These are phyloP conservation scores for Sebastolobus altivelis DNA, from an alignment of 2,797 vertebrate species.

Conservation along the genomic window DNA sequence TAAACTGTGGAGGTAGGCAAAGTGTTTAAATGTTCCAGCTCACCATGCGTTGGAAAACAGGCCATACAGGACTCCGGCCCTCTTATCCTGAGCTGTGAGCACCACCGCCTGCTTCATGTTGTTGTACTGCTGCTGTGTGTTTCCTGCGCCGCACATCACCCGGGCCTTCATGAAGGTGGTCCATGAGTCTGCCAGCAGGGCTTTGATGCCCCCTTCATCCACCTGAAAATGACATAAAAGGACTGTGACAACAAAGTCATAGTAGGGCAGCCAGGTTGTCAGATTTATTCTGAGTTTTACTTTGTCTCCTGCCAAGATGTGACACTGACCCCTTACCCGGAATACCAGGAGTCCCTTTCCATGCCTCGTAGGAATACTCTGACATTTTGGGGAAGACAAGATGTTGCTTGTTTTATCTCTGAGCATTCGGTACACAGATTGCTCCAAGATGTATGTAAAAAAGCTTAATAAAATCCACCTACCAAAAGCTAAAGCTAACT, in stretches of 20 bases:
- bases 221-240: conserved; percentile 69
- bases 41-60: conserved; percentile 89
- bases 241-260: background rate
- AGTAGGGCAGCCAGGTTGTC: no score
- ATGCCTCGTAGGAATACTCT: background rate
- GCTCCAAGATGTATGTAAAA: background rate
- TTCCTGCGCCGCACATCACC: conserved; percentile 86
- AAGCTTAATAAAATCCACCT: background rate
- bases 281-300: background rate
- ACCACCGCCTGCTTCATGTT: conserved; percentile 85
- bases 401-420: background rate
- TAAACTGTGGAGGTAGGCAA: background rate
- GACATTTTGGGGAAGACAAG: background rate
- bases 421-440: background rate
- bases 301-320: background rate
- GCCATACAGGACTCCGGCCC: conserved; percentile 85
- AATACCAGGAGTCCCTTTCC: background rate
- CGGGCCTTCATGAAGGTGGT: conserved; percentile 89
- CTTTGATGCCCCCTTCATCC: conserved; percentile 85
- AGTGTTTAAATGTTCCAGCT: conserved; percentile 38
- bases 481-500: background rate
- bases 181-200: conserved; percentile 83
- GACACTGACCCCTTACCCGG: background rate
- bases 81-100: conserved; percentile 78
- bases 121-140: conserved; percentile 87